phyloP scores from a whole-genome alignment of 2,888 invertebrate genomes.

The Apamea sordens region DNA sequence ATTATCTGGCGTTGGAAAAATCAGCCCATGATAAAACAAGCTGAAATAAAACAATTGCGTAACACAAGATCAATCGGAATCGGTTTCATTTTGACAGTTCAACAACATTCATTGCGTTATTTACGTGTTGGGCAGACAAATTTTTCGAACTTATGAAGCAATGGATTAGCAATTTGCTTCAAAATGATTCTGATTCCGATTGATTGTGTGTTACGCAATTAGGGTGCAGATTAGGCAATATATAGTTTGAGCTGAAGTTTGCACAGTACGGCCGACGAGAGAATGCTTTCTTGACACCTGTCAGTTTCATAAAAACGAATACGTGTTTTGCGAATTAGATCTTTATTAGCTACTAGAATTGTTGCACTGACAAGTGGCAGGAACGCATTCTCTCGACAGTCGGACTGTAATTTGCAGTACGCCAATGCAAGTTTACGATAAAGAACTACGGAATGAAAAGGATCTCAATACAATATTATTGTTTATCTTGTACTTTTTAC shows the following conservation, averaged over 20 bases:
- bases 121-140: too few species aligned
- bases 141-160: too few species aligned
- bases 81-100: too few species aligned
- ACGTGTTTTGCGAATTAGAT: background rate
- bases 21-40: background rate
- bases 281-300: background rate
- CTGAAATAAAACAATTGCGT: too few species aligned
- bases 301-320: background rate
- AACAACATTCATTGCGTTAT: too few species aligned
- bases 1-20: too few species aligned
- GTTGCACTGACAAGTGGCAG: too few species aligned
- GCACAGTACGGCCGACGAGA: background rate
- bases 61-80: too few species aligned
- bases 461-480: background rate
- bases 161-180: too few species aligned
- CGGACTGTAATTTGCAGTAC: background rate
- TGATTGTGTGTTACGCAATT: too few species aligned
- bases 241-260: background rate
- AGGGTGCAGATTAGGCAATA: background rate
- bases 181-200: too few species aligned
- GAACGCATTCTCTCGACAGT: background rate
- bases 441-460: background rate
- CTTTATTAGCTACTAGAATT: background rate
- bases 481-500: slow-evolving; percentile 11
- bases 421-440: background rate